Base-by-base conservation (phyloP, 2,888 invertebrate genomes). In the Drosophila meridionalis region DNA sequence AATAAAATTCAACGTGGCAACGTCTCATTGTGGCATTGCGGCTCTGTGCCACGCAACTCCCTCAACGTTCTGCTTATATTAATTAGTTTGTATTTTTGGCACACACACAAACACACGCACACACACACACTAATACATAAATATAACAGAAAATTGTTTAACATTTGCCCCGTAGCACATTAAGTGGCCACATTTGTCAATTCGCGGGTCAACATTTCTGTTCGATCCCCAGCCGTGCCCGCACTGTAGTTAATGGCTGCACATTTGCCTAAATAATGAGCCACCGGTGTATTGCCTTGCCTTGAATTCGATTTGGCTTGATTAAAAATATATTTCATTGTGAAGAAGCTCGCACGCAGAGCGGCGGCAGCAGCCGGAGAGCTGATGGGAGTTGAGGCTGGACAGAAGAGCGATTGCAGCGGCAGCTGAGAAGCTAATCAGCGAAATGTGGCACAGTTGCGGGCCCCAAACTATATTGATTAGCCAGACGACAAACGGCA, bases 191-290 rank as follows among this genome's bases (percentile, higher is more conserved):
- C 90, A 87, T 87, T 87, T 87, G 90, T 87, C 87, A 87, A 87
- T 86, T 89, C 84, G 81, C 73, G 76, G 87, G 78, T 85, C 84
- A 84, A 74, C 86, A 69, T 70, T 68, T 40, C 30, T 14, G 47
- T 8, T 55, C 56, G 47, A 38, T 38, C 58, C 57, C 57, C 42
- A 55, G 55, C 57, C 63, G 47, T 47, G 53, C 53, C 56, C 69
- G 50, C 81, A 62, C 64, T 83, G 90, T 89, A 89, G 87, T 89
- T 87, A 87, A 87, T 87, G 87, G 87, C 82, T 73, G 75, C 67
- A 88, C 90, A 87, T 89, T 87, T 87, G 88, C 88, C 87, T 87
- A 87, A 87, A 87, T 87, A 87, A 87, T 89, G 87, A 87, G 90
- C 64, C 89, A 89, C 90, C 90, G 90, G 86, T 83, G 87, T 82